A percentile compares a stretch with the other conserved stretches of the same genome.
These are phyloP conservation scores for Typhlomys cinereus DNA, from an alignment of 2,113 vertebrate genomes.

Conservation along the genomic window DNA sequence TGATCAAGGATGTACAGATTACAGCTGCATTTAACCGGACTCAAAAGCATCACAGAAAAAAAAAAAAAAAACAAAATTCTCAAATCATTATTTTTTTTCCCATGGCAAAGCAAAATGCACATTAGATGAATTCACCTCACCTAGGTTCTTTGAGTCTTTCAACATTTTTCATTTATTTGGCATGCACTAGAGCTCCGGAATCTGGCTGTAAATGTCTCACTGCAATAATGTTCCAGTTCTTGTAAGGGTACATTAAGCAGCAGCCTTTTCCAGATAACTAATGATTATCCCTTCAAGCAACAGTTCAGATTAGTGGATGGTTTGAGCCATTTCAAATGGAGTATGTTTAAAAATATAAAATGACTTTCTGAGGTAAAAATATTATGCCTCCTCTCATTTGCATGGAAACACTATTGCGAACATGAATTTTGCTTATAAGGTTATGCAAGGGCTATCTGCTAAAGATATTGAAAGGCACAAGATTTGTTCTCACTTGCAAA, in stretches of 20 bases:
- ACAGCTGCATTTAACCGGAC: neutral
- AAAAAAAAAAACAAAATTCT: slow-evolving; percentile 16
- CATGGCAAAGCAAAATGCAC: neutral
- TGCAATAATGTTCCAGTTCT: neutral
- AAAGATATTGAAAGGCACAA: neutral
- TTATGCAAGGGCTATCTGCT: neutral
- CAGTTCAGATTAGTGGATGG: neutral
- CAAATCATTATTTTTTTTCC: neutral
- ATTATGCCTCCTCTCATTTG: neutral
- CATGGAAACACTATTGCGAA: neutral
- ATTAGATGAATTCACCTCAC: neutral
- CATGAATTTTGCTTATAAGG: neutral
- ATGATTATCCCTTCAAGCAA: neutral
- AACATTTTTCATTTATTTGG: slow-evolving; percentile 9
- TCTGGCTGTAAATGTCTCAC: neutral
- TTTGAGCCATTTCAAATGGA: neutral
- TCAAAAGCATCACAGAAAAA: neutral
- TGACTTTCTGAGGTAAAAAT: slow-evolving; percentile 41
- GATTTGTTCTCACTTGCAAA: neutral
- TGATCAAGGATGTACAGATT: neutral
- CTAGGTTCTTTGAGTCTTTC: slow-evolving; percentile 7
- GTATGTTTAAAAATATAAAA: neutral
- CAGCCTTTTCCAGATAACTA: slow-evolving; percentile 11
- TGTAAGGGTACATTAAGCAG: slow-evolving; percentile 2
- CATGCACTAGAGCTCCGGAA: neutral